Base-by-base conservation (phyloP, 2,113 vertebrate genomes). In the Sapajus apella region DNA sequence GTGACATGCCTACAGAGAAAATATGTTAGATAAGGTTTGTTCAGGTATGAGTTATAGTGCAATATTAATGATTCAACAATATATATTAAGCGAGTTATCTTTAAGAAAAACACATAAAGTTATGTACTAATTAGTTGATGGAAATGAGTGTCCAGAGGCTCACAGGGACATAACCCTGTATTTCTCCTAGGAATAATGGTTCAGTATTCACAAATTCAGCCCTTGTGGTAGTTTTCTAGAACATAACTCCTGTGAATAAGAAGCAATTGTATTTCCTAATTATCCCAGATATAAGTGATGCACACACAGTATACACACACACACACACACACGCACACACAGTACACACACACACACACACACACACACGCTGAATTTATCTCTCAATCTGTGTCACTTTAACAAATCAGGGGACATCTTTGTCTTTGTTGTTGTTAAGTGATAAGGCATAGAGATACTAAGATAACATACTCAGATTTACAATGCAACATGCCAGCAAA, bases 351-450 rank as follows among this genome's bases (percentile, higher is more conserved):
- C 17, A 92, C 5, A 82, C 8, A 77, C 27, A 37, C 17, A 93
- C 5, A 82, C 7, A 72, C 21, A 47, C 4, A 43, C 11, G 55
- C 4, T 40, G 45, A 82, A 82, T 86, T 56, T 70, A 0, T 68
- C n/a, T 90, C 85, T 91, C 45, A 82, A 13, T 77, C 35, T 86
- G 37, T 7, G 52, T 37, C 32, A 91, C 20, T 10, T 93, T 87
- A 64, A 89, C 25, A 83, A 84, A 83, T 73, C 10, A 83, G 87
- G 37, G 20, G 61, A 89, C 3, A 47, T 12, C 88, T 81, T 75
- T 93, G 30, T 58, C 47, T 96, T 90, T 91, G 30, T 52, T 87
- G 25, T 73, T 93, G 12, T 89, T 80, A 97, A 92, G 14, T 8
- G 81, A 9, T 58, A 96, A 93, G 55, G 45, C 37, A 61, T 1